These are phyloP conservation scores for Dicrurus megarhynchus DNA, from an alignment of 2,113 vertebrate genomes.

Conservation along the genomic window DNA sequence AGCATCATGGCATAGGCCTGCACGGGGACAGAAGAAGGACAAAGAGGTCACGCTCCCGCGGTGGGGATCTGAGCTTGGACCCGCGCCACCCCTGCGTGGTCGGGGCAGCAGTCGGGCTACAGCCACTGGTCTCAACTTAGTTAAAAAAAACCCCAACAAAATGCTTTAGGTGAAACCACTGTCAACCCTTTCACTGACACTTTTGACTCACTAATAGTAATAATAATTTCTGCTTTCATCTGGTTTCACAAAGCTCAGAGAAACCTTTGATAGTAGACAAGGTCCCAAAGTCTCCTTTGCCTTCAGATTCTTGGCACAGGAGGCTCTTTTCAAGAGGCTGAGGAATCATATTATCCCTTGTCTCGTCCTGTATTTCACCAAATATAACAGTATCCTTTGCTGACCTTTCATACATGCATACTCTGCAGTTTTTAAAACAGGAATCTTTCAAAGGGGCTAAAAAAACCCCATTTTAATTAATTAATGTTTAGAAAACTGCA, in stretches of 20 bases:
- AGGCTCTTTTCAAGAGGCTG: background rate
- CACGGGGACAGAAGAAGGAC: background rate
- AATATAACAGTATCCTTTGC: background rate
- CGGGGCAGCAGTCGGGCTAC: background rate
- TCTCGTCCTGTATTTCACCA: background rate
- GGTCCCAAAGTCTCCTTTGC: background rate
- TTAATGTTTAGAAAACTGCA: background rate
- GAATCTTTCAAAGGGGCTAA: background rate
- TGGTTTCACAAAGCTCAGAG: constrained; percentile 12
- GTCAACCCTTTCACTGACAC: constrained; percentile 10
- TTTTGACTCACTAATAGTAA: background rate
- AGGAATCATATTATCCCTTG: constrained; percentile 17
- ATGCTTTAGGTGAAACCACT: background rate
- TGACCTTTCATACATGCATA: background rate
- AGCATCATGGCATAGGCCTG: constrained; percentile 99
- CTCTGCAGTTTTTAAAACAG: background rate
- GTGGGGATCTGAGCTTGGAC: background rate
- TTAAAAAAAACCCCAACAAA: background rate
- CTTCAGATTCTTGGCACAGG: constrained; percentile 18
- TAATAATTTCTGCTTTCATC: constrained; percentile 34
- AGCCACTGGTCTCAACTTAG: background rate
- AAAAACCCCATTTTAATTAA: background rate
- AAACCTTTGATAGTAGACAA: constrained; percentile 17
- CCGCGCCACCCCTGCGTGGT: fast-evolving
- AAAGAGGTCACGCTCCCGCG: background rate